A percentile compares a stretch with the other conserved stretches of the same genome.
Evolutionary conservation across 2,797 vertebrate species (phyloP).

Genomic region (Coccyzus lansbergi): DNA sequence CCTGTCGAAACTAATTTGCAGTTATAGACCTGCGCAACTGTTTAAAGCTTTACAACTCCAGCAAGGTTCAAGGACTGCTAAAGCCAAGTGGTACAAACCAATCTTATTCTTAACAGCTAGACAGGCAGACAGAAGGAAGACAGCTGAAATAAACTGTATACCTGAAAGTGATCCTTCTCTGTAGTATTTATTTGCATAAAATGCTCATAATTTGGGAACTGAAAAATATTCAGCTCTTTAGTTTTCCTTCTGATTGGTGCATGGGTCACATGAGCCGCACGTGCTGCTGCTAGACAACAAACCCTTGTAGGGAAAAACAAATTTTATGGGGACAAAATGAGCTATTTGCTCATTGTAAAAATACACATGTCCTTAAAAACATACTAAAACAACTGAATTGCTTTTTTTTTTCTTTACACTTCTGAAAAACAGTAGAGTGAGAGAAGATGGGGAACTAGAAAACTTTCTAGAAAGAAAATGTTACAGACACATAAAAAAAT

Average conservation of each 20-base stretch:
- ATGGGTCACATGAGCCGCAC: neutral
- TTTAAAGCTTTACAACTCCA: conserved; percentile 89
- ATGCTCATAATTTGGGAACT: neutral
- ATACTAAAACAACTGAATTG: neutral
- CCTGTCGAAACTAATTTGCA: conserved; percentile 95
- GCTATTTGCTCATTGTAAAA: neutral
- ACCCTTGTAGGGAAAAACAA: neutral
- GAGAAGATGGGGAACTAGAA: neutral
- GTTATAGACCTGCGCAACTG: conserved; percentile 89
- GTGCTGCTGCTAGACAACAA: neutral
- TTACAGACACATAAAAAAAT: neutral
- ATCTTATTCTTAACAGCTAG: conserved; percentile 63
- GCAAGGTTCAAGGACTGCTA: conserved; percentile 82
- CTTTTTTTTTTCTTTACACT: neutral
- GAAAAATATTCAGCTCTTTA: neutral
- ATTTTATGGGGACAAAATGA: neutral
- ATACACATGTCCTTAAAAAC: neutral
- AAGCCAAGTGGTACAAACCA: conserved; percentile 80
- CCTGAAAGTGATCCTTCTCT: neutral
- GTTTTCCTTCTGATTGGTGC: conserved; percentile 1
- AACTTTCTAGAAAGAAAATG: neutral
- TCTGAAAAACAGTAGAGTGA: neutral
- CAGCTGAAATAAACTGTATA: neutral
- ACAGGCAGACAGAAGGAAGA: neutral
- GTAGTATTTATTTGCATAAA: conserved; percentile 9